Evolutionary conservation across 1,140 invertebrate genomes (phyloP).

Genomic region (Nebria ingens): DNA sequence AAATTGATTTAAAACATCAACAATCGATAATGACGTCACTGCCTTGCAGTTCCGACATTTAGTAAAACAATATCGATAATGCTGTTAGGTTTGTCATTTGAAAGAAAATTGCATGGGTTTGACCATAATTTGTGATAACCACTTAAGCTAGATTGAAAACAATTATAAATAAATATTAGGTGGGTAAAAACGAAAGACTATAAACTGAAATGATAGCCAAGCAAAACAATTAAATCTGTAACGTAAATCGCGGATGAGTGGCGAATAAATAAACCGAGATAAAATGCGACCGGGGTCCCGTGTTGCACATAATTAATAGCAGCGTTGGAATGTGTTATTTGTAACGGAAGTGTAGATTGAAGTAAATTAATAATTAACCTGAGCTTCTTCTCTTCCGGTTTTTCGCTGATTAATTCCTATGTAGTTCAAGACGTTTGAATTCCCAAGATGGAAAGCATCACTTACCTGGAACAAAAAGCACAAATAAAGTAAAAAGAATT

Average conservation of each 20-base stretch:
- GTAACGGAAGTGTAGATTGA: constrained; percentile 1
- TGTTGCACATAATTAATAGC: neutral
- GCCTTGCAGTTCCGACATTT: too few relatives aligned
- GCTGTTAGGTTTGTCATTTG: too few relatives aligned
- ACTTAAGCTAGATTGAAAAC: too few relatives aligned
- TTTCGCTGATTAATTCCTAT: constrained; percentile 1
- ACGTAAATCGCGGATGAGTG: neutral
- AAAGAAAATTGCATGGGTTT: too few relatives aligned
- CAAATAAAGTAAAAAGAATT: neutral
- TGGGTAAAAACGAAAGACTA: too few relatives aligned
- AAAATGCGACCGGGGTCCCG: neutral
- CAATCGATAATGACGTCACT: too few relatives aligned
- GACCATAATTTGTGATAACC: too few relatives aligned
- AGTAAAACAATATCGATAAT: too few relatives aligned
- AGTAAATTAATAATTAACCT: constrained; percentile 7
- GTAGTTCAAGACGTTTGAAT: neutral
- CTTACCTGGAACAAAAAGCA: constrained; percentile 4
- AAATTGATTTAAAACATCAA: too few relatives aligned
- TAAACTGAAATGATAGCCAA: too few relatives aligned
- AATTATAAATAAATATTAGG: too few relatives aligned
- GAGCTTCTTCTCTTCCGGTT: neutral
- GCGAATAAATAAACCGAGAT: too few relatives aligned
- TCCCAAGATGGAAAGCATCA: neutral
- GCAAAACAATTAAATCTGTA: neutral
- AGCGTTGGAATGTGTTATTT: neutral